Percentiles rank a stretch among this genome's conserved stretches.
These are phyloP conservation scores for Dromococcyx pavoninus DNA, from an alignment of 2,797 vertebrate species.

Conservation along the genomic window DNA sequence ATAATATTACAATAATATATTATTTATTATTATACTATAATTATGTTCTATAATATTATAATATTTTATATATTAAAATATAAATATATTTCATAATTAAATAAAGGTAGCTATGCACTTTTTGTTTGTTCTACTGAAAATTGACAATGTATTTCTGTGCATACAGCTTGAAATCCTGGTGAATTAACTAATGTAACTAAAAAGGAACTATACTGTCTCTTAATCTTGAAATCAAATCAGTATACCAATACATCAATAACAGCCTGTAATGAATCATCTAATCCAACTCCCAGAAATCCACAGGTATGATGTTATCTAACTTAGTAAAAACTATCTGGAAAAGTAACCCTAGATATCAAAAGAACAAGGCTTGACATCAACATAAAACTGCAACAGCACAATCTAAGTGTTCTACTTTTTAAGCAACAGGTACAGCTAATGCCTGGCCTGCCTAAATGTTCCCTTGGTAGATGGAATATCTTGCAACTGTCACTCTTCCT, in stretches of 20 bases:
- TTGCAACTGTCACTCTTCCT: neutral
- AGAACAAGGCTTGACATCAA: neutral
- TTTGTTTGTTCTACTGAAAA: neutral
- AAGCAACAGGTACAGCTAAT: neutral
- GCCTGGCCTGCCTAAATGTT: neutral
- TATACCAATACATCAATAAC: neutral
- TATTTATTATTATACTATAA: too few relatives aligned
- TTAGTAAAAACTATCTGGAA: neutral
- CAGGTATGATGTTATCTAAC: neutral
- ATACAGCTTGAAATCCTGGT: neutral
- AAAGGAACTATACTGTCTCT: neutral
- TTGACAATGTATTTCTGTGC: neutral
- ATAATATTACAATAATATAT: too few relatives aligned
- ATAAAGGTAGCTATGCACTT: neutral
- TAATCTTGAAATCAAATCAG: neutral
- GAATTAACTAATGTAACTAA: neutral
- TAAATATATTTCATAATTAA: too few relatives aligned
- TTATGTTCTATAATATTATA: too few relatives aligned
- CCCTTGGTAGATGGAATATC: neutral
- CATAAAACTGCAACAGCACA: neutral
- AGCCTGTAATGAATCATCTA: neutral
- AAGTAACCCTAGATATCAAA: neutral
- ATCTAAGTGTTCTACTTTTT: neutral
- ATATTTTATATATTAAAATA: too few relatives aligned
- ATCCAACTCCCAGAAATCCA: neutral